phyloP scores from a whole-genome alignment of 1,140 invertebrate species.

The Trichonephila clavata region DNA sequence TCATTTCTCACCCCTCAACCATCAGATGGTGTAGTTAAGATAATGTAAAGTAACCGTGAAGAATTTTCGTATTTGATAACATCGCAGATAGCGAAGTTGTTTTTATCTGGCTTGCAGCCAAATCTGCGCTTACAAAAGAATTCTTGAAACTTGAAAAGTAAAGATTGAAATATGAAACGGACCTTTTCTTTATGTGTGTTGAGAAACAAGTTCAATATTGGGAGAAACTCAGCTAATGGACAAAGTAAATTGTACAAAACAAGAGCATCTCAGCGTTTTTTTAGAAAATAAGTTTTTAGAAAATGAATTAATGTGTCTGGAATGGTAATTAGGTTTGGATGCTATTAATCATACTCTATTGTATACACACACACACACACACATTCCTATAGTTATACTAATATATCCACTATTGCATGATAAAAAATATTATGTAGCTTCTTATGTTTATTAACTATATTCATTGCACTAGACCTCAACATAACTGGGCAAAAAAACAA shows the following conservation, averaged over 20 bases:
- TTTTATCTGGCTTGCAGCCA: slow-evolving; percentile 8
- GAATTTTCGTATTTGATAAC: slow-evolving; percentile 16
- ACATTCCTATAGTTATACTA: too few species aligned
- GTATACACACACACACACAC: too few species aligned
- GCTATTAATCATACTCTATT: too few species aligned
- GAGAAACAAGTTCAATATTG: slow-evolving; percentile 16
- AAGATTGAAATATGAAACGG: slow-evolving; percentile 17
- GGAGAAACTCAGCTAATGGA: neutral
- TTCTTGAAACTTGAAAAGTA: slow-evolving; percentile 9
- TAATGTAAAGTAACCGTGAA: neutral
- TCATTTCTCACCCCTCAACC: slow-evolving; percentile 6
- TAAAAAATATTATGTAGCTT: too few species aligned
- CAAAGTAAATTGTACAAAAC: neutral
- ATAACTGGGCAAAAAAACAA: too few species aligned
- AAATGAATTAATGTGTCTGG: too few species aligned
- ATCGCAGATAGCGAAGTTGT: neutral
- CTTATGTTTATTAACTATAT: too few species aligned
- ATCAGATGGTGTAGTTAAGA: neutral
- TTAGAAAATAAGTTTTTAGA: too few species aligned
- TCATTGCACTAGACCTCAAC: too few species aligned
- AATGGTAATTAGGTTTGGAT: too few species aligned
- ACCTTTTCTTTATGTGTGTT: neutral
- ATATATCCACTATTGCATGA: too few species aligned
- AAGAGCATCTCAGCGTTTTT: neutral
- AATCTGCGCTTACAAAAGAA: neutral